These are phyloP conservation scores for Trissolcus basalis DNA, from an alignment of 1,140 invertebrate genomes.

Conservation along the genomic window DNA sequence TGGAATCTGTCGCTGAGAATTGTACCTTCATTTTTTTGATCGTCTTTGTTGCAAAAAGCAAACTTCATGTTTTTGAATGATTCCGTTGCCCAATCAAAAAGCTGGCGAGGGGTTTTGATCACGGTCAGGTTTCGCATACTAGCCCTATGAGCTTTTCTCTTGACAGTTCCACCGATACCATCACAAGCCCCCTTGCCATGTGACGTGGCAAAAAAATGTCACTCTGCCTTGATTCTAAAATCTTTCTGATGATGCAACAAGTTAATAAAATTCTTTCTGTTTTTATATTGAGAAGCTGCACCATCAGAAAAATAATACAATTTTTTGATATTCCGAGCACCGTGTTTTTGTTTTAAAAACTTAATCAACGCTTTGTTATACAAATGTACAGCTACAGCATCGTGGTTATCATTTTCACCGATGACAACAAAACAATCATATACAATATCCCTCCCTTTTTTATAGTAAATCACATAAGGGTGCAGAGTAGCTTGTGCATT, in stretches of 20 bases:
- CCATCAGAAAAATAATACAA: background rate
- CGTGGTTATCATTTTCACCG: slow-evolving; percentile 11
- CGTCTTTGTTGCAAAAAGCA: background rate
- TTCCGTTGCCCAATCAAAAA: background rate
- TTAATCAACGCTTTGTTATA: background rate
- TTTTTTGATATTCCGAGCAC: background rate
- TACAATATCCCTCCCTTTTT: no score
- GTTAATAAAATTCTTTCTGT: slow-evolving; percentile 2
- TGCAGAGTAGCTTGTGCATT: no score
- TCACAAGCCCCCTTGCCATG: slow-evolving; percentile 2
- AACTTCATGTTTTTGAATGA: background rate
- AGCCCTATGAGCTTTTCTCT: background rate
- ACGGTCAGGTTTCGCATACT: background rate
- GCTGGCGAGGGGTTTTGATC: no score
- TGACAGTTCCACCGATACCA: background rate
- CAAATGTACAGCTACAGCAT: slow-evolving; percentile 9
- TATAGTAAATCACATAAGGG: no score
- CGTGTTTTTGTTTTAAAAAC: background rate
- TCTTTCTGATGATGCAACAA: slow-evolving; percentile 3
- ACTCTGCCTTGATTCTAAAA: background rate
- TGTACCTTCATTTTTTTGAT: background rate
- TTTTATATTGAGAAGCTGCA: slow-evolving; percentile 3
- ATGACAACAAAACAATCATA: no score
- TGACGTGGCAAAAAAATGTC: slow-evolving; percentile 1
- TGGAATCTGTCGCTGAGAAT: background rate